Conservation (phyloP, 2,888 invertebrate genomes). For the Agriopis marginaria region DNA sequence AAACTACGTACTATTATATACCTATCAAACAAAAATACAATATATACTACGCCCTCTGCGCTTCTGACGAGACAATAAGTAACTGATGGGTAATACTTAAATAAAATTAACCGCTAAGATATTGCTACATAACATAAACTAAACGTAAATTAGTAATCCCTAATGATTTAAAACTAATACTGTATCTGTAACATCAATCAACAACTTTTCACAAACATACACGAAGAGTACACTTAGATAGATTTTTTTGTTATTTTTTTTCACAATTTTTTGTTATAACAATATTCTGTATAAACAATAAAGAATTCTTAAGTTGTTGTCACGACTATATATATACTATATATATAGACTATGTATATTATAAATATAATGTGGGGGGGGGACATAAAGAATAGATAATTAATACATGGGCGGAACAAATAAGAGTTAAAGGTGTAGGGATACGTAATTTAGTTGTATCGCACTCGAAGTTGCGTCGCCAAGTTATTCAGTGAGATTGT, state of each 20-base stretch:
- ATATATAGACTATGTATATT: too few species aligned
- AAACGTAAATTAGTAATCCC: conserved; percentile 79
- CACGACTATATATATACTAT: conserved; percentile 42
- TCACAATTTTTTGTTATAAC: conserved; percentile 57
- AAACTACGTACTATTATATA: conserved; percentile 48
- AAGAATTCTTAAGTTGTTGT: conserved; percentile 59
- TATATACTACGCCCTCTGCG: conserved; percentile 51
- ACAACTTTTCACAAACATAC: conserved; percentile 66
- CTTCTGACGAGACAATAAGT: conserved; percentile 60
- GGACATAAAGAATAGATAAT: too few species aligned
- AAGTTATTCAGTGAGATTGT: background rate
- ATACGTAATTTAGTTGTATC: conserved; percentile 3
- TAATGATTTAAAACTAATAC: conserved; percentile 82
- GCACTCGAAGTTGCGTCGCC: background rate
- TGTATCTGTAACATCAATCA: conserved; percentile 57
- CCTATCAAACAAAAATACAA: conserved; percentile 57
- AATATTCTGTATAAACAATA: conserved; percentile 73
- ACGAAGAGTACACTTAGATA: conserved; percentile 60
- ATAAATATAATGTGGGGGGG: conserved; percentile 30
- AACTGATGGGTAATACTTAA: conserved; percentile 72
- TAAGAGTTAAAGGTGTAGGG: conserved; percentile 10
- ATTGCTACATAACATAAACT: conserved; percentile 77
- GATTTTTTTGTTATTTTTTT: conserved; percentile 50
- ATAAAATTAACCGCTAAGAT: conserved; percentile 67
- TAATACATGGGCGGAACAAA: conserved; percentile 40